These are phyloP conservation scores for Dallia pectoralis DNA, from an alignment of 2,797 vertebrate genomes.

Conservation along the genomic window DNA sequence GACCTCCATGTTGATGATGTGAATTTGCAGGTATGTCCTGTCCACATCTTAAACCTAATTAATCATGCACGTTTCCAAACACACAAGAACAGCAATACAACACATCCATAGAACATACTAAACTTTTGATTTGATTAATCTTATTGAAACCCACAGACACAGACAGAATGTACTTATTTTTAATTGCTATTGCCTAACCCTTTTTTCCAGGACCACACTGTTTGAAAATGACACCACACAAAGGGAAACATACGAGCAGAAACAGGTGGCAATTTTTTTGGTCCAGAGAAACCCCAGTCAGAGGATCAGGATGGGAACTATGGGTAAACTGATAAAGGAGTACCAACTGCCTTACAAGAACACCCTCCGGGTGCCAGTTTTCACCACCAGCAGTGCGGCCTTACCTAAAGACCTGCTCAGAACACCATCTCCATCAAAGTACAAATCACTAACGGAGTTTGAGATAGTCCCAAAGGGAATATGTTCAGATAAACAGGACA, in stretches of 20 bases:
- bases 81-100: not conserved
- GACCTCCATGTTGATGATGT: too few species aligned
- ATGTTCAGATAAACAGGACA: slow-evolving; percentile 28
- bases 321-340: slow-evolving; percentile 40
- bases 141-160: too few species aligned
- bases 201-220: slow-evolving; percentile 40
- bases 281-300: slow-evolving; percentile 46
- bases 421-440: slow-evolving; percentile 20
- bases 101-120: too few species aligned
- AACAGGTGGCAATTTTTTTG: slow-evolving; percentile 45
- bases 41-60: not conserved
- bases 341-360: slow-evolving; percentile 47
- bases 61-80: not conserved
- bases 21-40: too few species aligned
- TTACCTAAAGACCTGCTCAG: slow-evolving; percentile 20
- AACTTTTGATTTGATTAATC: too few species aligned
- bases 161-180: not conserved
- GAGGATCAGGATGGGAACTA: slow-evolving; percentile 42
- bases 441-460: slow-evolving; percentile 20
- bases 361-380: slow-evolving; percentile 48
- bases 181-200: not conserved
- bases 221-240: slow-evolving; percentile 36
- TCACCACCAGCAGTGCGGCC: slow-evolving; percentile 42
- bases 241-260: slow-evolving; percentile 47
- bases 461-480: slow-evolving; percentile 27